Conservation (phyloP, 2,888 invertebrate genomes). For the Chelonus formosanus region DNA sequence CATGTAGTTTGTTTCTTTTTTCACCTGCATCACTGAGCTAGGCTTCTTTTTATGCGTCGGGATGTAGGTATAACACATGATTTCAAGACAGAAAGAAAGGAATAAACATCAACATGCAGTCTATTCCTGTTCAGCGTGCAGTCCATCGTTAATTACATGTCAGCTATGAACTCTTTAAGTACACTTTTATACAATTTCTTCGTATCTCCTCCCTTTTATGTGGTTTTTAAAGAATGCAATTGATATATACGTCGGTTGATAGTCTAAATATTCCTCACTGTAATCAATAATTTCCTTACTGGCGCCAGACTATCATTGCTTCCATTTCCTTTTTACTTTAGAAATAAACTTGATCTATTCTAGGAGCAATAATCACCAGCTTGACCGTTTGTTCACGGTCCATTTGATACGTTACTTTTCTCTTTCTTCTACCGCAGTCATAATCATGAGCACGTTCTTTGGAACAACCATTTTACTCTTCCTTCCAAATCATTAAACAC, state of each 20-base stretch:
- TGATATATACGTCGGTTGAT: neutral
- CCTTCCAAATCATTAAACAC: too few species aligned
- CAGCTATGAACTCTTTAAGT: conserved; percentile 7
- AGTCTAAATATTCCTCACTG: conserved; percentile 21
- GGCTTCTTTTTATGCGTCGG: conserved; percentile 7
- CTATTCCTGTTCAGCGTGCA: conserved; percentile 17
- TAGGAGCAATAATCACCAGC: conserved; percentile 16
- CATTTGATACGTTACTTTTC: conserved; percentile 17
- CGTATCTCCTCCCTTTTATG: neutral
- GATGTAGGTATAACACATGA: neutral
- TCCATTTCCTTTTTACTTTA: conserved; percentile 17
- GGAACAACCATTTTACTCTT: too few species aligned
- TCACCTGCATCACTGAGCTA: neutral
- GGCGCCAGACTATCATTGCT: conserved; percentile 21
- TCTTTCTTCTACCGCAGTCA: neutral
- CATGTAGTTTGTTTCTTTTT: neutral
- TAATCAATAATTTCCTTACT: conserved; percentile 24
- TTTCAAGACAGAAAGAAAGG: neutral
- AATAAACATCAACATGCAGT: conserved; percentile 8
- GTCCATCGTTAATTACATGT: conserved; percentile 22
- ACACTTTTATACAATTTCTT: conserved; percentile 10
- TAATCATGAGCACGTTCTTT: too few species aligned
- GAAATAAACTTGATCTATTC: conserved; percentile 17
- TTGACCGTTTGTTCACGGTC: conserved; percentile 13
- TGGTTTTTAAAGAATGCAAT: neutral